Evolutionary conservation across 1,140 invertebrate species (phyloP).

Genomic region (Drosophila lowei): DNA sequence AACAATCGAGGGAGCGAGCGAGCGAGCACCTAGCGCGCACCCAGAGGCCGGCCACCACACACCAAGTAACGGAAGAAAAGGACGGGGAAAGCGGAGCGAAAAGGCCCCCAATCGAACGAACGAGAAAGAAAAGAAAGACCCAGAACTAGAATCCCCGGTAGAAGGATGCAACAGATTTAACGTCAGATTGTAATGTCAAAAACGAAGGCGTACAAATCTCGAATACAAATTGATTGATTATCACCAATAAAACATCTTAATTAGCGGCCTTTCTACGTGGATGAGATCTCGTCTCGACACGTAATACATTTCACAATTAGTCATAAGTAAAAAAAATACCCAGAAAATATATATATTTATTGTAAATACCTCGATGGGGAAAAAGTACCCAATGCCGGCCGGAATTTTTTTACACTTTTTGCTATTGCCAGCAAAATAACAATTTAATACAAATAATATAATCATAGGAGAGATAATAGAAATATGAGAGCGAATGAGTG

Average conservation of each 20-base stretch:
- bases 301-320: slow-evolving; percentile 17
- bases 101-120: no score
- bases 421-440: slow-evolving; percentile 7
- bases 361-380: slow-evolving; percentile 5
- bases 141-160: background rate
- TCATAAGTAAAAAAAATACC: background rate
- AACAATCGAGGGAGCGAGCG: slow-evolving; percentile 16
- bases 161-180: slow-evolving; percentile 5
- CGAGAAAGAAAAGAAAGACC: background rate
- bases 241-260: slow-evolving; percentile 36
- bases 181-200: slow-evolving; percentile 18
- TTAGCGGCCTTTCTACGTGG: slow-evolving; percentile 13
- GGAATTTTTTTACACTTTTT: slow-evolving; percentile 2
- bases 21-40: slow-evolving; percentile 1
- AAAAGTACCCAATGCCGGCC: slow-evolving; percentile 13
- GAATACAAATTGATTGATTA: slow-evolving; percentile 12
- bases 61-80: slow-evolving; percentile 1
- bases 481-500: background rate
- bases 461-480: no score
- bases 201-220: background rate
- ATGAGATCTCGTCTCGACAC: background rate
- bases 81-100: no score
- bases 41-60: background rate
- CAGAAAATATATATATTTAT: slow-evolving; percentile 14
- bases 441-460: slow-evolving; percentile 24